Conservation (phyloP, 2,888 invertebrate species). For the Pterostichus madidus region DNA sequence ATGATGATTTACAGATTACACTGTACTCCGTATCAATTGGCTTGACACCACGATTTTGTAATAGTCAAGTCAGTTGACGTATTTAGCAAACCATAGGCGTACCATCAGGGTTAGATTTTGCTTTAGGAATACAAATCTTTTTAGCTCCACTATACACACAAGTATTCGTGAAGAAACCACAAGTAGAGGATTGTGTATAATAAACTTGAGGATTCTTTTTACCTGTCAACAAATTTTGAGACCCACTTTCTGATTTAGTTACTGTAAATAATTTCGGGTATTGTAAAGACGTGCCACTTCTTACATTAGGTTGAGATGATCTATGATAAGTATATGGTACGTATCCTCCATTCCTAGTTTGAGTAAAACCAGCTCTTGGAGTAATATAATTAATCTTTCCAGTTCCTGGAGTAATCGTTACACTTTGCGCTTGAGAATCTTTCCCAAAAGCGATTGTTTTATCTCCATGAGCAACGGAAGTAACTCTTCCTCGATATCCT, state of each 20-base stretch:
- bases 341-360: constrained; percentile 72
- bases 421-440: constrained; percentile 85
- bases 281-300: constrained; percentile 75
- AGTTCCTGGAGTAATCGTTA: constrained; percentile 76
- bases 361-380: constrained; percentile 73
- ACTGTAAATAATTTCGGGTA: constrained; percentile 87
- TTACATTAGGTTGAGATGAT: constrained; percentile 72
- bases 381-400: constrained; percentile 74
- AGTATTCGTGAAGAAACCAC: constrained; percentile 92
- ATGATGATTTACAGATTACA: background rate
- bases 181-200: constrained; percentile 92
- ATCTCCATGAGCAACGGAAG: constrained; percentile 82
- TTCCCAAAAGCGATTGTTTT: constrained; percentile 81
- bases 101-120: constrained; percentile 88
- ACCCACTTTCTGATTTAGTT: constrained; percentile 89
- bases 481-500: constrained; percentile 84
- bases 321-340: constrained; percentile 74
- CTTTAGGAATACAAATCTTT: constrained; percentile 90
- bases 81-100: constrained; percentile 82
- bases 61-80: background rate
- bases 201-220: constrained; percentile 89
- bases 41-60: too few relatives aligned
- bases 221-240: constrained; percentile 80
- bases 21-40: too few relatives aligned
- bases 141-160: constrained; percentile 90